Evolutionary conservation across 2,888 invertebrate species (phyloP).

Genomic region (Hyposoter dolosus): DNA sequence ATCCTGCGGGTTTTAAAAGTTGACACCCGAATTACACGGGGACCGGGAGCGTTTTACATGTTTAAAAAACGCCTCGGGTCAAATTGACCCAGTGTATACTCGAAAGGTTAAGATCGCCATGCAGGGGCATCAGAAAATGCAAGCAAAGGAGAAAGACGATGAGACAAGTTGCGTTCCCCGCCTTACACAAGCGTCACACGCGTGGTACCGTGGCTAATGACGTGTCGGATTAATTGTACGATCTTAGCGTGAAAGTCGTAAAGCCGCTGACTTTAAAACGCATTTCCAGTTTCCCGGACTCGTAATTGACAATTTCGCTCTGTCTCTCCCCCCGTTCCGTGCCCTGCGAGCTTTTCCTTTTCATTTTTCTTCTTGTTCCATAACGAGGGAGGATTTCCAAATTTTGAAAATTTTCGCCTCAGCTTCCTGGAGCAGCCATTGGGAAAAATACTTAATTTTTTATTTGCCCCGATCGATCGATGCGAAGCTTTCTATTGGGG

Average conservation of each 20-base stretch:
- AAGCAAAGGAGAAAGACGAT: slow-evolving; percentile 22
- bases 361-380: no score
- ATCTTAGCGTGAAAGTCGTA: slow-evolving; percentile 74
- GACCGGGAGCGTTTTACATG: slow-evolving; percentile 30
- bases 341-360: slow-evolving; percentile 29
- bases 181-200: slow-evolving; percentile 72
- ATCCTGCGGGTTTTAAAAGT: slow-evolving; percentile 61
- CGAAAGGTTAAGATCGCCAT: no score
- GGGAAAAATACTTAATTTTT: no score
- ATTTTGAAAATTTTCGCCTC: no score
- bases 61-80: no score
- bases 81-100: no score
- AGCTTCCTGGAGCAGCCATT: no score
- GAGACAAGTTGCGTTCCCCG: slow-evolving; percentile 44
- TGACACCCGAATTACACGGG: slow-evolving; percentile 73
- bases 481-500: no score
- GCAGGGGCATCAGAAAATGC: slow-evolving; percentile 27
- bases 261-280: slow-evolving; percentile 77
- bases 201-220: slow-evolving; percentile 71
- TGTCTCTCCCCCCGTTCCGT: slow-evolving; percentile 6
- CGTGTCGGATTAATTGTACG: slow-evolving; percentile 75
- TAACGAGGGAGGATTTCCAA: no score
- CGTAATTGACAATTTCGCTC: slow-evolving; percentile 65
- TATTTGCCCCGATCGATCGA: no score
- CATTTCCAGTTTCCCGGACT: slow-evolving; percentile 65